Evolutionary conservation across 2,113 vertebrate species (phyloP).

Genomic region (Psephotus haematonotus): DNA sequence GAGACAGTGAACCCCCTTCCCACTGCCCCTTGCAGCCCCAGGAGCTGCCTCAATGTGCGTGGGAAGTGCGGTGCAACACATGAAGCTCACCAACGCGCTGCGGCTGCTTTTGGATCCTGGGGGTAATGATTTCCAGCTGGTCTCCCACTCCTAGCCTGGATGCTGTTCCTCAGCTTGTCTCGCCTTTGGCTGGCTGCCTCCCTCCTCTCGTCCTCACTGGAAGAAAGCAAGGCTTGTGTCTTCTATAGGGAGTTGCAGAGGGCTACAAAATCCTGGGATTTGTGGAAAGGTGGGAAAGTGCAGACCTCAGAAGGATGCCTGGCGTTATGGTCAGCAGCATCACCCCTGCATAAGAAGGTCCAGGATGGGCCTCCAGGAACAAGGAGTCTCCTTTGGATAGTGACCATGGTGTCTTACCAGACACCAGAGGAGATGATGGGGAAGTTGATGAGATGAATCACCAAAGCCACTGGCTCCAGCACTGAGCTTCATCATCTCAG

Average conservation of each 20-base stretch:
- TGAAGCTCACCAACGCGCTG: neutral
- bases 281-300: neutral
- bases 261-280: neutral
- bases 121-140: neutral
- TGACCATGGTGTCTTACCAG: neutral
- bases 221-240: neutral
- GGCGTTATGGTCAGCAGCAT: rapidly evolving
- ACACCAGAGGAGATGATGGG: neutral
- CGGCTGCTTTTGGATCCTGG: neutral
- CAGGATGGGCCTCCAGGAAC: neutral
- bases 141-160: neutral
- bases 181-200: neutral
- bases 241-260: neutral
- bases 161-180: neutral
- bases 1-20: neutral
- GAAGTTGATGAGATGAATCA: neutral
- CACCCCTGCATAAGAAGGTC: rapidly evolving
- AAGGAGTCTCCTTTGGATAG: neutral
- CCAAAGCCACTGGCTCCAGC: neutral
- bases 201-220: neutral
- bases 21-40: neutral
- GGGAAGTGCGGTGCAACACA: neutral
- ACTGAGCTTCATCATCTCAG: neutral
- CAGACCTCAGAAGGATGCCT: neutral
- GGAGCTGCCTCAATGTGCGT: neutral